Percentiles rank a stretch among this genome's conserved stretches.
These are phyloP conservation scores for Brachionus paranguensis DNA, from an alignment of 1,140 invertebrate genomes.

Conservation along the genomic window DNA sequence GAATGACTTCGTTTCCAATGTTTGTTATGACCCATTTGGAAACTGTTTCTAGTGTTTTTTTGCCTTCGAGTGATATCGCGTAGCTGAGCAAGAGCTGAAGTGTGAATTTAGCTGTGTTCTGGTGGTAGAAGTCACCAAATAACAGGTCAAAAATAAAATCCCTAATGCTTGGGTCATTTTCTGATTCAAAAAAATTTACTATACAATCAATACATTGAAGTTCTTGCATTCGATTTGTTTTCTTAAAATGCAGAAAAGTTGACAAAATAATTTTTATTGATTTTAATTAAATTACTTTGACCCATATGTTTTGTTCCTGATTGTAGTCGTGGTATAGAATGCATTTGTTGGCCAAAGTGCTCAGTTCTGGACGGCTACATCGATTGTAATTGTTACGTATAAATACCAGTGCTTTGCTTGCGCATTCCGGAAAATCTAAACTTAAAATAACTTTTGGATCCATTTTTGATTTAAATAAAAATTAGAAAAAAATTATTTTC, in stretches of 20 bases:
- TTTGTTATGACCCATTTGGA: constrained; percentile 32
- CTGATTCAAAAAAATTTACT: constrained; percentile 7
- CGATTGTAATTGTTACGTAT: neutral
- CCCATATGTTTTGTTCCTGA: constrained; percentile 22
- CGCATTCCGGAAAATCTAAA: constrained; percentile 22
- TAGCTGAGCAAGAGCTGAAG: constrained; percentile 28
- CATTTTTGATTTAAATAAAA: constrained; percentile 17
- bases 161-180: neutral
- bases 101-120: neutral
- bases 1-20: constrained; percentile 29
- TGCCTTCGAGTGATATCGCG: neutral
- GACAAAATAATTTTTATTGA: neutral
- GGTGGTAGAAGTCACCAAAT: constrained; percentile 31
- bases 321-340: constrained; percentile 18
- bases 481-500: neutral
- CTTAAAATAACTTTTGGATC: constrained; percentile 10
- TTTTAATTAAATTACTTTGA: neutral
- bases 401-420: neutral
- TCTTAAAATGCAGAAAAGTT: neutral
- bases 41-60: neutral
- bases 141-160: constrained; percentile 34
- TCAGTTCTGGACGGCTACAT: neutral
- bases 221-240: constrained; percentile 39
- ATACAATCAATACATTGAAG: constrained; percentile 34
- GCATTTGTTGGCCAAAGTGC: neutral